A percentile compares a stretch with the other conserved stretches of the same genome.
Conservation (phyloP, 2,888 invertebrate genomes). For the Myopa testacea region DNA sequence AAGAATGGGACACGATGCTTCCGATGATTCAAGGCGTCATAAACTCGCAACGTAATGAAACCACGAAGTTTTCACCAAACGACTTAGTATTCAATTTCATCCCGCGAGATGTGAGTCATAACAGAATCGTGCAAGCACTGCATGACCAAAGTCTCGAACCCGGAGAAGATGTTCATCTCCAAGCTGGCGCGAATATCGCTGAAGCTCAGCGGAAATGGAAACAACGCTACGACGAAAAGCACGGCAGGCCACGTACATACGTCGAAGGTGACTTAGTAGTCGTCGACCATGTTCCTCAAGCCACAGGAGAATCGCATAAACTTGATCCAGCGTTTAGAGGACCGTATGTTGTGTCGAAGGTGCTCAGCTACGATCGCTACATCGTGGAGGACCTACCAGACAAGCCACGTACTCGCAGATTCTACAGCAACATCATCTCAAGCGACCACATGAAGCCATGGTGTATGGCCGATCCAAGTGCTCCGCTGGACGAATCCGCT, state of each 20-base stretch:
- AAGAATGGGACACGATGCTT: constrained; percentile 27
- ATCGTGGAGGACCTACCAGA: constrained; percentile 39
- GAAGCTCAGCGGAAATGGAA: constrained; percentile 38
- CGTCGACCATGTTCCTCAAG: constrained; percentile 31
- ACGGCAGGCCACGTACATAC: constrained; percentile 31
- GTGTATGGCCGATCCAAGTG: background rate
- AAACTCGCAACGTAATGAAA: constrained; percentile 26
- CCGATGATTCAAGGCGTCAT: constrained; percentile 20
- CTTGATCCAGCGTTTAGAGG: constrained; percentile 41
- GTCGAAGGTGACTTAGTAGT: constrained; percentile 39
- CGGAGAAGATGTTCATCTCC: background rate
- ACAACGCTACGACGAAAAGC: constrained; percentile 38
- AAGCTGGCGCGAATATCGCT: constrained; percentile 13
- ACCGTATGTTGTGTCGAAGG: constrained; percentile 40
- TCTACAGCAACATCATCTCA: constrained; percentile 6
- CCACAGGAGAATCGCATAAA: constrained; percentile 34
- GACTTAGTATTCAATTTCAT: constrained; percentile 39
- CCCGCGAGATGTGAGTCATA: constrained; percentile 32
- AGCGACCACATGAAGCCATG: no score
- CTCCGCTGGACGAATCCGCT: constrained; percentile 37
- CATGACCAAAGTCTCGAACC: constrained; percentile 9
- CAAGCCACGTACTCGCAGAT: constrained; percentile 12
- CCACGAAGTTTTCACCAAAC: constrained; percentile 36
- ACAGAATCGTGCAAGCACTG: constrained; percentile 37
- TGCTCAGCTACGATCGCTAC: constrained; percentile 37